A percentile compares a stretch with the other conserved stretches of the same genome.
Evolutionary conservation across 1,140 invertebrate genomes (phyloP).

Genomic region (Scaptomyza pallida): DNA sequence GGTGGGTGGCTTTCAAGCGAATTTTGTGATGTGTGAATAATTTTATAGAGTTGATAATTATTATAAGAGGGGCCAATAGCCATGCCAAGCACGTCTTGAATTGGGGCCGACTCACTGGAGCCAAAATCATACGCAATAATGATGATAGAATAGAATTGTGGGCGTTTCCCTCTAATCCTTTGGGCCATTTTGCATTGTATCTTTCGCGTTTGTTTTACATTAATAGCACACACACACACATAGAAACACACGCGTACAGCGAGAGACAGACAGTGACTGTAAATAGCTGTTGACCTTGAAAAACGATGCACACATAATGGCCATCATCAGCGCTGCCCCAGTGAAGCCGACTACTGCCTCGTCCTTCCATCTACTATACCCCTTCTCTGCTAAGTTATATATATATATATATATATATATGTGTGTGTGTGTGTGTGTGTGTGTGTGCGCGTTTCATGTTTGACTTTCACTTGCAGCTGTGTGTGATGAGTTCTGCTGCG

Average conservation of each 20-base stretch:
- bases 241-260: neutral
- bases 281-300: constrained; percentile 73
- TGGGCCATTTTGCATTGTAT: constrained; percentile 46
- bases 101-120: constrained; percentile 11
- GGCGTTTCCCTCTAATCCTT: constrained; percentile 49
- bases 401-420: too few species aligned
- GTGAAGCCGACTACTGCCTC: constrained; percentile 15
- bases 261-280: constrained; percentile 40
- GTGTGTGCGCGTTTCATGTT: constrained; percentile 58
- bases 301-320: constrained; percentile 54
- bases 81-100: constrained; percentile 36
- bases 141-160: constrained; percentile 49
- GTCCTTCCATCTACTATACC: neutral
- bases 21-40: constrained; percentile 59
- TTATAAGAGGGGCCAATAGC: constrained; percentile 22
- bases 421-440: constrained; percentile 25
- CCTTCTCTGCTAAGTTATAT: constrained; percentile 49
- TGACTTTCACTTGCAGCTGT: constrained; percentile 79
- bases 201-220: constrained; percentile 28
- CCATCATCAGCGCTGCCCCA: constrained; percentile 28
- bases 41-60: constrained; percentile 48
- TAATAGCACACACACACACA: constrained; percentile 16
- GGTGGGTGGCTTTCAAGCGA: constrained; percentile 9
- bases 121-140: constrained; percentile 20
- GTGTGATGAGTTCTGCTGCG: constrained; percentile 64